Conservation (phyloP, 2,888 invertebrate species). For the Chrysolina americana region DNA sequence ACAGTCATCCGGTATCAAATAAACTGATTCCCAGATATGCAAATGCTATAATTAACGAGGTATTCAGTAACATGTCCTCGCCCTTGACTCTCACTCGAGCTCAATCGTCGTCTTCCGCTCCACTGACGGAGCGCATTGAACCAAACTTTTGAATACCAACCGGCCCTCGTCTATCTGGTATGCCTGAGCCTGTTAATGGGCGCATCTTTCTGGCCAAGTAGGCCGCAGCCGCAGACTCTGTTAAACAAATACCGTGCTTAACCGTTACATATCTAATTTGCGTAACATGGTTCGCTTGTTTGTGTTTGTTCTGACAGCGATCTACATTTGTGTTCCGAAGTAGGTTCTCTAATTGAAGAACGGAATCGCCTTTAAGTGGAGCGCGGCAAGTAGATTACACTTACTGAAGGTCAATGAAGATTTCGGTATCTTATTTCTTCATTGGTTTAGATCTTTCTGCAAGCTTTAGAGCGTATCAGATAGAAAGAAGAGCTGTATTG, state of each 20-base stretch:
- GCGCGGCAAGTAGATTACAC: neutral
- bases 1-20: too few relatives aligned
- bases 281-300: constrained; percentile 7
- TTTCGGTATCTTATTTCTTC: neutral
- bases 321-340: constrained; percentile 18
- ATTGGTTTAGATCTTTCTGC: too few relatives aligned
- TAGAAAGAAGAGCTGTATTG: too few relatives aligned
- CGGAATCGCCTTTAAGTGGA: constrained; percentile 2
- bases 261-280: constrained; percentile 11
- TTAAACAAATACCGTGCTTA: neutral
- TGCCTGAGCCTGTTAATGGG: neutral
- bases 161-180: neutral
- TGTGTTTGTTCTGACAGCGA: neutral
- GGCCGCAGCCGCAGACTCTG: neutral
- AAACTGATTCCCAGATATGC: too few relatives aligned
- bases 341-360: constrained; percentile 11
- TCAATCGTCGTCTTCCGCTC: neutral
- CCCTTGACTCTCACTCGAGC: neutral
- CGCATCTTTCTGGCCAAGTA: neutral
- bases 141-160: neutral
- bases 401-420: constrained; percentile 7
- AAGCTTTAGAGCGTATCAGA: too few relatives aligned
- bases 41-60: too few relatives aligned
- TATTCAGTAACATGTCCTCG: neutral
- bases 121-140: neutral